Evolutionary conservation across 2,797 vertebrate genomes (phyloP).

Genomic region (Enteromius unitaeniatus): DNA sequence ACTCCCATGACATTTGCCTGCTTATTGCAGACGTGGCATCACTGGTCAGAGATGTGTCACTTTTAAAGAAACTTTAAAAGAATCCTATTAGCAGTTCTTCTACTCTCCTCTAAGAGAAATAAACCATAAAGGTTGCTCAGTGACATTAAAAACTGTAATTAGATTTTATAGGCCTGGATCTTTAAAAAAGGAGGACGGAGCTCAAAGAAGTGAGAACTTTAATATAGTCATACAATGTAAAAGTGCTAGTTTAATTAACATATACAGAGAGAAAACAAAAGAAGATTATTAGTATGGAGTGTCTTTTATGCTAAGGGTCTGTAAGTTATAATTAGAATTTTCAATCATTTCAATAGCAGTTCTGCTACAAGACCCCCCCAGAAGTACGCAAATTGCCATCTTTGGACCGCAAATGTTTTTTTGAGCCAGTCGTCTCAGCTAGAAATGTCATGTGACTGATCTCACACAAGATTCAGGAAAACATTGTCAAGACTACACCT

Average conservation of each 20-base stretch:
- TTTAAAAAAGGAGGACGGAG: not conserved
- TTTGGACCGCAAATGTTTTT: not conserved
- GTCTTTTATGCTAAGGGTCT: not conserved
- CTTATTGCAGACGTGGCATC: not conserved
- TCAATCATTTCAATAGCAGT: not conserved
- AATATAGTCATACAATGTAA: not conserved
- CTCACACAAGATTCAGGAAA: not conserved
- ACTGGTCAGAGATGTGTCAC: not conserved
- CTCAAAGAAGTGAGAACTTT: not conserved
- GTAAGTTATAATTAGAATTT: not conserved
- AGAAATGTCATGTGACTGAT: conserved; percentile 1
- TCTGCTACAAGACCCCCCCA: not conserved
- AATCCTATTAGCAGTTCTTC: not conserved
- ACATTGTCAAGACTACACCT: conserved; percentile 4
- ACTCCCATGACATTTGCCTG: conserved; percentile 34
- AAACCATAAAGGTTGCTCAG: conserved; percentile 26
- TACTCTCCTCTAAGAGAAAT: conserved; percentile 19
- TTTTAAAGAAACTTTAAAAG: conserved; percentile 16
- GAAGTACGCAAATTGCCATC: not conserved
- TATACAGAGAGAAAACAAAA: not conserved
- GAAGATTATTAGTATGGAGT: not conserved
- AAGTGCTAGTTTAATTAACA: not conserved
- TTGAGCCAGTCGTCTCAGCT: not conserved
- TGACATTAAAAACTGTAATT: conserved; percentile 31
- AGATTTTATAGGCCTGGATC: conserved; percentile 12